phyloP scores from a whole-genome alignment of 2,113 vertebrate genomes.

The Xyrauchen texanus region DNA sequence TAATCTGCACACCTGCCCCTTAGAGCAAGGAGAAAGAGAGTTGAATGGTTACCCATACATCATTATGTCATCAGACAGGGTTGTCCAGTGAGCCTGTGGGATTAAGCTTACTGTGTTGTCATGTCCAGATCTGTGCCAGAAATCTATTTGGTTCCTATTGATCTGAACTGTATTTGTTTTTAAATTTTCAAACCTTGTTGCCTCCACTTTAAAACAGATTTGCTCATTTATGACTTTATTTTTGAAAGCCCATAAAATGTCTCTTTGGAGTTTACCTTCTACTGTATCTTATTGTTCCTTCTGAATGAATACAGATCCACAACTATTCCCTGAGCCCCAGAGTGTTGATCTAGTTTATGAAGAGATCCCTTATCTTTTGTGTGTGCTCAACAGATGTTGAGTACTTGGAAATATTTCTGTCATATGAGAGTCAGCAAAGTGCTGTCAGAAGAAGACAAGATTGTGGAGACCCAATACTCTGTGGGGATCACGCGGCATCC shows the following conservation, averaged over 20 bases:
- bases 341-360: constrained; percentile 23
- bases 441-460: constrained; percentile 49
- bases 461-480: constrained; percentile 54
- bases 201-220: too few species aligned
- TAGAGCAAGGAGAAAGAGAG: constrained; percentile 59
- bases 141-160: constrained; percentile 40
- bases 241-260: neutral
- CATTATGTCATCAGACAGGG: constrained; percentile 71
- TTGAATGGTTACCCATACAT: constrained; percentile 72
- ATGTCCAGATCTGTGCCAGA: constrained; percentile 50
- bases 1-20: constrained; percentile 72
- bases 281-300: neutral
- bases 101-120: constrained; percentile 56
- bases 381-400: constrained; percentile 33
- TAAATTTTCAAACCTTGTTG: too few species aligned
- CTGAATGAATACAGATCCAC: neutral
- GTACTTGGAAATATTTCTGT: constrained; percentile 3
- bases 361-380: constrained; percentile 16
- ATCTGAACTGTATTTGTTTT: constrained; percentile 9
- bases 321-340: neutral
- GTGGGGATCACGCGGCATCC: constrained; percentile 40
- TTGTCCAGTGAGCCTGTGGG: constrained; percentile 62
- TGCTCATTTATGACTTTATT: neutral
- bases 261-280: neutral
- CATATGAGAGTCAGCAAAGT: constrained; percentile 33